phyloP scores from a whole-genome alignment of 2,797 vertebrate genomes.

The Limosa lapponica region DNA sequence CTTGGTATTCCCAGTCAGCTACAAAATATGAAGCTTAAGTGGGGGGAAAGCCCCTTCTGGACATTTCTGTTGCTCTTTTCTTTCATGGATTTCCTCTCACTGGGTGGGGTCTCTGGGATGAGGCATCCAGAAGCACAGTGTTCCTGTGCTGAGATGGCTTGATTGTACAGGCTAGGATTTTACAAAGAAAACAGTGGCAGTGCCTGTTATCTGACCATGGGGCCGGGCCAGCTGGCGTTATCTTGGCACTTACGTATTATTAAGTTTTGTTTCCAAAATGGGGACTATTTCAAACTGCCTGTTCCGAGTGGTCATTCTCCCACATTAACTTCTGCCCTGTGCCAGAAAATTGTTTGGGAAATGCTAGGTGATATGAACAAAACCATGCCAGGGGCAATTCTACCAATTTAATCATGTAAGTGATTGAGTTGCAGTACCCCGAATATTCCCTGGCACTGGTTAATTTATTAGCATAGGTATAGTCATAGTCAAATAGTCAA shows the following conservation, averaged over 20 bases:
- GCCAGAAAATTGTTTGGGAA: neutral
- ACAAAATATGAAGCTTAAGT: neutral
- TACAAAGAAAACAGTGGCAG: neutral
- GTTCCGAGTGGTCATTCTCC: neutral
- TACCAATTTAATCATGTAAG: neutral
- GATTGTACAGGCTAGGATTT: neutral
- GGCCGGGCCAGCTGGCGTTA: neutral
- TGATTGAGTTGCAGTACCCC: neutral
- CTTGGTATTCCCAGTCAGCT: neutral
- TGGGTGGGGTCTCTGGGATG: neutral
- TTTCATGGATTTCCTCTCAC: neutral
- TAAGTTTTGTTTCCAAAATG: neutral
- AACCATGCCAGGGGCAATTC: neutral
- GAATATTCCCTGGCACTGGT: neutral
- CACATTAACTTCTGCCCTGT: neutral
- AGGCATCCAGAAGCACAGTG: neutral
- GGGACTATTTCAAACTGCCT: neutral
- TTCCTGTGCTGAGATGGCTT: neutral
- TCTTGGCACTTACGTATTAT: neutral
- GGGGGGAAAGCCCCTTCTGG: fast-evolving
- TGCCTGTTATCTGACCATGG: neutral
- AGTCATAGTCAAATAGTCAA: no score
- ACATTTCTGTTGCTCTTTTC: neutral
- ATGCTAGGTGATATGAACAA: constrained; percentile 12
- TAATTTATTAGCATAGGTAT: neutral